phyloP scores from a whole-genome alignment of 2,888 invertebrate species.

The Rhamnusium bicolor region DNA sequence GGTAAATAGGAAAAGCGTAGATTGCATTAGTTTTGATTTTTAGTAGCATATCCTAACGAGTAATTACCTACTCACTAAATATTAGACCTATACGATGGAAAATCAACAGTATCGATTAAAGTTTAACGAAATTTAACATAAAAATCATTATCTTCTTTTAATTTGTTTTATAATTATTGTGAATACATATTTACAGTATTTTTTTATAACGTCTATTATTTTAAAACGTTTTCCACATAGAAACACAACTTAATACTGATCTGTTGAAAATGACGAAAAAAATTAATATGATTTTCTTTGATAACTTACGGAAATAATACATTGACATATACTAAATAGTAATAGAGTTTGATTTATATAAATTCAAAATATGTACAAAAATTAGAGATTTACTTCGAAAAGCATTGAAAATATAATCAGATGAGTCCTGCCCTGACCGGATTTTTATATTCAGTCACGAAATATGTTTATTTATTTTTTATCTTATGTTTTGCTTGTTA shows the following conservation, averaged over 20 bases:
- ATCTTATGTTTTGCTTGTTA: no score
- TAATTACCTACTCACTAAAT: neutral
- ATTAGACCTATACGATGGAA: neutral
- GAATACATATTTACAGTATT: neutral
- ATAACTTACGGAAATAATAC: neutral
- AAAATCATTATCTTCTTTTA: no score
- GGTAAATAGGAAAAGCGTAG: slow-evolving; percentile 29
- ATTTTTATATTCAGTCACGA: no score
- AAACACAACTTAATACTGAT: neutral
- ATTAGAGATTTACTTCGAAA: neutral
- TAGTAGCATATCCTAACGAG: slow-evolving; percentile 1
- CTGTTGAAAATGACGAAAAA: neutral
- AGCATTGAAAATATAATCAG: no score
- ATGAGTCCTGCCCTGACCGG: no score
- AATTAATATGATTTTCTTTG: neutral
- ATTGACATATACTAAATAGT: neutral
- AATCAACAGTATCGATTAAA: neutral
- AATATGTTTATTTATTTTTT: no score
- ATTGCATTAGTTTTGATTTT: slow-evolving; percentile 34
- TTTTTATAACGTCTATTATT: neutral
- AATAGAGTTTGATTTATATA: neutral
- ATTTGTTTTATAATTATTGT: neutral
- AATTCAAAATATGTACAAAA: neutral
- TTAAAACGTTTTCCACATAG: neutral
- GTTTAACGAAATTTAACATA: no score